Conservation (phyloP, 2,113 vertebrate species). For the Phaethornis superciliosus region DNA sequence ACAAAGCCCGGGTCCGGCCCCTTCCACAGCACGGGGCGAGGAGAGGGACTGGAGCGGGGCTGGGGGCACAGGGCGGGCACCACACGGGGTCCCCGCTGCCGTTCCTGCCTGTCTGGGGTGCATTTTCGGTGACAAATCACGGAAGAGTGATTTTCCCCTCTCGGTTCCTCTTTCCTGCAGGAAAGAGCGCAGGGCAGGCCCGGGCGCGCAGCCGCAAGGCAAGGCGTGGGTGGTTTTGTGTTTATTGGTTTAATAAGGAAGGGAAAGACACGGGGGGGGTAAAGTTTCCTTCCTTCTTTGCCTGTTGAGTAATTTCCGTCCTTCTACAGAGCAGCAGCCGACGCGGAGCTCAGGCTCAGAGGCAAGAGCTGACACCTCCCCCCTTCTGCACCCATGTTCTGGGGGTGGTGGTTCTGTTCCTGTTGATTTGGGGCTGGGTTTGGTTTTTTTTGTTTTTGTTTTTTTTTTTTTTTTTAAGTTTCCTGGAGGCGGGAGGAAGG, state of each 20-base stretch:
- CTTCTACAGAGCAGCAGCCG: not conserved
- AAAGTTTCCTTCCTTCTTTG: slow-evolving; percentile 1
- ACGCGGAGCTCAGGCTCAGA: not conserved
- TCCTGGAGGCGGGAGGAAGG: not conserved
- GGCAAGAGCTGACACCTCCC: not conserved
- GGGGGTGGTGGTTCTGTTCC: too few species aligned
- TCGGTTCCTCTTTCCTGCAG: rapidly evolving
- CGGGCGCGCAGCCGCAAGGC: too few species aligned
- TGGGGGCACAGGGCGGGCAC: not conserved
- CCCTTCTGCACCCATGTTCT: rapidly evolving
- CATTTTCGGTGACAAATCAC: too few species aligned
- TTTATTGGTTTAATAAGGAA: too few species aligned
- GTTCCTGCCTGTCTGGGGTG: too few species aligned
- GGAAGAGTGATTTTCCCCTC: rapidly evolving
- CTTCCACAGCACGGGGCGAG: not conserved
- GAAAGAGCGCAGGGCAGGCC: not conserved
- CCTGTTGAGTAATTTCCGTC: not conserved
- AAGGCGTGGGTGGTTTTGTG: too few species aligned
- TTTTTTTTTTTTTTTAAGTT: not conserved
- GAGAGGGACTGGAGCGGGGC: too few species aligned
- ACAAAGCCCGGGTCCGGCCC: too few species aligned
- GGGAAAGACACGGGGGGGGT: not conserved
- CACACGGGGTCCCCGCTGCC: rapidly evolving
- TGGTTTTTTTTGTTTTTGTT: too few species aligned
- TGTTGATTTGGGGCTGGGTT: too few species aligned